Percentiles rank a stretch among this genome's conserved stretches.
These are phyloP conservation scores for Mythimna lalbum DNA, from an alignment of 2,888 invertebrate genomes.

Conservation along the genomic window DNA sequence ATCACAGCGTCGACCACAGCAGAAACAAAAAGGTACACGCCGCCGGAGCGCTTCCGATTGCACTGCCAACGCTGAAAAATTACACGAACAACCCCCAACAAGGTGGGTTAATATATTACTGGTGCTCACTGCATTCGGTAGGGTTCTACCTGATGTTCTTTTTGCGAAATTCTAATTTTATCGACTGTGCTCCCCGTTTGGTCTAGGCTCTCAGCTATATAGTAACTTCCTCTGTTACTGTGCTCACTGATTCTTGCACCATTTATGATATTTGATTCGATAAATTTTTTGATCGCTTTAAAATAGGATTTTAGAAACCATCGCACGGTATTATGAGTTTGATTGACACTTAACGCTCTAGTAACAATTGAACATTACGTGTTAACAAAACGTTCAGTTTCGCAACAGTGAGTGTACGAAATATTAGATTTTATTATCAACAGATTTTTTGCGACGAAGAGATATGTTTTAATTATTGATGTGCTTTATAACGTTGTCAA, in stretches of 20 bases:
- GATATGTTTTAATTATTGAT: conserved; percentile 52
- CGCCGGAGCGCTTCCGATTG: conserved; percentile 88
- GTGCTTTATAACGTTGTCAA: conserved; percentile 63
- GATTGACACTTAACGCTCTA: conserved; percentile 56
- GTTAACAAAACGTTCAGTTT: conserved; percentile 25
- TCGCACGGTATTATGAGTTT: conserved; percentile 34
- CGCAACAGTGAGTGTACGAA: conserved; percentile 22
- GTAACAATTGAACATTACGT: conserved; percentile 38
- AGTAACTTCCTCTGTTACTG: conserved; percentile 23
- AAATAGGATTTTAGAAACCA: conserved; percentile 46
- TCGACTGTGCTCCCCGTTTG: conserved; percentile 50
- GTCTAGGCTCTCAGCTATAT: conserved; percentile 35
- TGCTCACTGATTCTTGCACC: conserved; percentile 8
- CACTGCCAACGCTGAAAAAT: conserved; percentile 88
- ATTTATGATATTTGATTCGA: conserved; percentile 6
- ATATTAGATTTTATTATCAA: conserved; percentile 16
- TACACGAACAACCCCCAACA: conserved; percentile 78
- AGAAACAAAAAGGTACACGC: conserved; percentile 87
- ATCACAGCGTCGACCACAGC: conserved; percentile 79
- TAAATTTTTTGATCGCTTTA: conserved; percentile 2
- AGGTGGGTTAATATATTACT: conserved; percentile 81
- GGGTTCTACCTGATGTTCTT: conserved; percentile 56
- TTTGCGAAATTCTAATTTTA: conserved; percentile 66
- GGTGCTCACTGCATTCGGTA: conserved; percentile 65
- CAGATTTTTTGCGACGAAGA: conserved; percentile 28